phyloP scores from a whole-genome alignment of 92 coral and sea anemone genomes.

The Meandrina meandrites region DNA sequence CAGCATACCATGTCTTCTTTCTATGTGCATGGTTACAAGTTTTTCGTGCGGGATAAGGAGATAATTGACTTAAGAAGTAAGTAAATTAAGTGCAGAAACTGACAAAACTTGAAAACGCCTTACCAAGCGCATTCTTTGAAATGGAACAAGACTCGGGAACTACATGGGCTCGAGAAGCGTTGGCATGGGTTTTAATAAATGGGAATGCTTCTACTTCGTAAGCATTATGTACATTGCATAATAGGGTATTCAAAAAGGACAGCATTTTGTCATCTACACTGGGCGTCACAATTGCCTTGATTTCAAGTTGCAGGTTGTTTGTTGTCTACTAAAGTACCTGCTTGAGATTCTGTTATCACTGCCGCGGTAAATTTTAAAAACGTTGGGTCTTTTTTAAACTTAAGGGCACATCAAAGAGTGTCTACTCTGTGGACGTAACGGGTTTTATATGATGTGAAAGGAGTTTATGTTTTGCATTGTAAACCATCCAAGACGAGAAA shows the following conservation, averaged over 20 bases:
- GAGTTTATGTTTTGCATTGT: neutral
- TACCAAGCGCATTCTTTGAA: neutral
- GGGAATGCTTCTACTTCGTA: neutral
- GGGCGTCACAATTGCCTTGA: slow-evolving; percentile 17
- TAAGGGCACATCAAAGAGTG: neutral
- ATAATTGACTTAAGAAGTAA: neutral
- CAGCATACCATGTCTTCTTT: neutral
- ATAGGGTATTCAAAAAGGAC: neutral
- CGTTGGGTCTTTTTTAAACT: neutral
- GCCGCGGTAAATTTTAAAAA: neutral
- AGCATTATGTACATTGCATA: neutral
- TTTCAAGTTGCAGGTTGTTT: slow-evolving; percentile 33
- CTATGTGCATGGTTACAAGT: neutral
- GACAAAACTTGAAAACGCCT: neutral
- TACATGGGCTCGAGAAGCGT: neutral
- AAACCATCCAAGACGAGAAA: neutral
- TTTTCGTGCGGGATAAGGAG: neutral
- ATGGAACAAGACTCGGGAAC: neutral
- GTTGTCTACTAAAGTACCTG: slow-evolving; percentile 9
- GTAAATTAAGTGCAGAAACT: neutral
- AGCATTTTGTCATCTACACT: neutral
- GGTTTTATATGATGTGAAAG: neutral
- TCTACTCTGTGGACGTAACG: neutral
- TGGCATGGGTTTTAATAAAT: neutral
- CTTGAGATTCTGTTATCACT: neutral